Evolutionary conservation across 2,888 invertebrate species (phyloP).

Genomic region (Melolontha melolontha): DNA sequence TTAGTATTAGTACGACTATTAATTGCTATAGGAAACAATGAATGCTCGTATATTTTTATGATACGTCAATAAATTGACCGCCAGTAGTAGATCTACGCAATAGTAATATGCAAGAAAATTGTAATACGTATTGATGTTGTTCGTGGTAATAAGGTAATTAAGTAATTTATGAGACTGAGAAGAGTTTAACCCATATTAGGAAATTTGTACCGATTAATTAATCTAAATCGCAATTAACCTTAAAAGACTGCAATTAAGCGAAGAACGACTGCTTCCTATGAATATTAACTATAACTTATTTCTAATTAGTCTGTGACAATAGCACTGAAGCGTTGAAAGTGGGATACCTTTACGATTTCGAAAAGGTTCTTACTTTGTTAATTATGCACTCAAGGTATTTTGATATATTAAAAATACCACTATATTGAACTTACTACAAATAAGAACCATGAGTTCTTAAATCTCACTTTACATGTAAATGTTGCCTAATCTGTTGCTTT

Average conservation of each 20-base stretch:
- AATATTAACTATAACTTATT: too few relatives aligned
- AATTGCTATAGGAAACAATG: slow-evolving; percentile 30
- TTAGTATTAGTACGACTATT: slow-evolving; percentile 20
- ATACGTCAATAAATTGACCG: slow-evolving; percentile 21
- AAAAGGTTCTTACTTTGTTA: too few relatives aligned
- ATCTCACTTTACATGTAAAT: too few relatives aligned
- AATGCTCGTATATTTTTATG: slow-evolving; percentile 25
- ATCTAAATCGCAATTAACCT: slow-evolving; percentile 6
- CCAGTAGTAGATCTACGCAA: not conserved
- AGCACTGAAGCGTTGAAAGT: too few relatives aligned
- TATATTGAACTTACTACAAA: too few relatives aligned
- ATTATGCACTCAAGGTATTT: too few relatives aligned
- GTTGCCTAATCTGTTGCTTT: too few relatives aligned
- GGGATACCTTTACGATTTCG: too few relatives aligned
- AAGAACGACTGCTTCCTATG: too few relatives aligned
- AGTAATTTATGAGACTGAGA: slow-evolving; percentile 16
- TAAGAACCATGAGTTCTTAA: too few relatives aligned
- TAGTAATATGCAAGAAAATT: slow-evolving; percentile 5
- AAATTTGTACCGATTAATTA: slow-evolving; percentile 20
- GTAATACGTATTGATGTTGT: not conserved
- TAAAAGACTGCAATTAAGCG: not conserved
- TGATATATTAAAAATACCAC: too few relatives aligned
- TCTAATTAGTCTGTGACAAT: too few relatives aligned
- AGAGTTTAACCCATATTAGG: slow-evolving; percentile 10
- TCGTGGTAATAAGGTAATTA: slow-evolving; percentile 12